A percentile compares a stretch with the other conserved stretches of the same genome.
Conservation (phyloP, 1,140 invertebrate genomes). For the Drosophila bifasciata region DNA sequence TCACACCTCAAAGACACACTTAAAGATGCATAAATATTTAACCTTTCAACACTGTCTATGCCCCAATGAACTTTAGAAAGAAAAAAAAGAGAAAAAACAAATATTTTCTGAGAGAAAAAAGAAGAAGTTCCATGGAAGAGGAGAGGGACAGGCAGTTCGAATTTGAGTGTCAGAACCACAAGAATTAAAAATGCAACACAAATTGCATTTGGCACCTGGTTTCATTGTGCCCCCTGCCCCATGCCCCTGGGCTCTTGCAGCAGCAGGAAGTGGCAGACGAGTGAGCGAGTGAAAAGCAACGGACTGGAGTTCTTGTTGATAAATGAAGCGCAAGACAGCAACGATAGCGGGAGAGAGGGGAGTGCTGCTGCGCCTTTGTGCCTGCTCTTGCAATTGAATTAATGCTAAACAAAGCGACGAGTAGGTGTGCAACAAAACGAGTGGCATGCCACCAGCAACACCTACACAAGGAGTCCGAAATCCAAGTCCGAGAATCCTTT, state of each 20-base stretch:
- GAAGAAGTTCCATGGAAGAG: conserved; percentile 17
- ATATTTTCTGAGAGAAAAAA: no score
- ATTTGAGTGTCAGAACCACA: neutral
- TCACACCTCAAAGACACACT: no score
- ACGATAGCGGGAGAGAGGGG: conserved; percentile 4
- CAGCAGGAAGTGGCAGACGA: conserved; percentile 53
- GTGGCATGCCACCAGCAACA: conserved; percentile 35
- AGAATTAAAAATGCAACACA: conserved; percentile 78
- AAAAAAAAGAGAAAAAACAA: neutral
- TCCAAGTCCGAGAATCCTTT: conserved; percentile 40
- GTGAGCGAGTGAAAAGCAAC: conserved; percentile 55
- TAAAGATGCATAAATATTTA: conserved; percentile 1
- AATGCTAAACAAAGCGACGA: conserved; percentile 45
- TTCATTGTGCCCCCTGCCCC: conserved; percentile 4
- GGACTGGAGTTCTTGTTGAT: conserved; percentile 51
- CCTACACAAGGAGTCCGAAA: conserved; percentile 16
- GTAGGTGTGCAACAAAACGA: conserved; percentile 48
- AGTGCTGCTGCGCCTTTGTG: conserved; percentile 15
- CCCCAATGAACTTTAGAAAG: conserved; percentile 52
- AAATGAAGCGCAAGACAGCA: conserved; percentile 45
- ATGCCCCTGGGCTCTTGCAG: neutral
- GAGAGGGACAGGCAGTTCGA: neutral
- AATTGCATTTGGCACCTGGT: conserved; percentile 78
- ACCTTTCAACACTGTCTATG: conserved; percentile 29
- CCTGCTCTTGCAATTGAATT: conserved; percentile 67